These are phyloP conservation scores for Martes martes DNA, from an alignment of 2,113 vertebrate species.

Conservation along the genomic window DNA sequence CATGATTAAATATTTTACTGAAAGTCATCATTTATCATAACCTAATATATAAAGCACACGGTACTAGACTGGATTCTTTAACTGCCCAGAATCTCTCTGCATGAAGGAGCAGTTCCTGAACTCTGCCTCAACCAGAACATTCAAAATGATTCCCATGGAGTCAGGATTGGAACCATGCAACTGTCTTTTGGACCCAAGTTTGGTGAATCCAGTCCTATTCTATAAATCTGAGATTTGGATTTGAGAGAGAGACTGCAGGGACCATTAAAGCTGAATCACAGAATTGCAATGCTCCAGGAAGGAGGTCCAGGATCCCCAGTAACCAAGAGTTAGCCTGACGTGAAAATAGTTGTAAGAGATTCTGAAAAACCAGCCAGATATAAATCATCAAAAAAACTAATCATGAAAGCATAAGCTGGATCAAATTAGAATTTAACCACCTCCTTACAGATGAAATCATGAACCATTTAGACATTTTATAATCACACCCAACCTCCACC, in stretches of 20 bases:
- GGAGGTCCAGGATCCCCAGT: background rate
- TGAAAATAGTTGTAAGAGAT: background rate
- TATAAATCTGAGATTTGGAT: background rate
- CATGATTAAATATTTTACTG: background rate
- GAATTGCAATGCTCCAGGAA: background rate
- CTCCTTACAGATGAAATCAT: background rate
- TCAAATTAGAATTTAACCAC: background rate
- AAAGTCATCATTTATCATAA: background rate
- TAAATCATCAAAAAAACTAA: background rate
- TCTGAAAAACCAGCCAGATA: background rate
- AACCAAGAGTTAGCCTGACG: background rate
- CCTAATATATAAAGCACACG: background rate
- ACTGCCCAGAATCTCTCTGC: background rate
- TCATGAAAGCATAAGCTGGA: background rate
- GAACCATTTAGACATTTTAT: background rate
- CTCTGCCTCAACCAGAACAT: background rate
- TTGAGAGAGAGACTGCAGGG: background rate
- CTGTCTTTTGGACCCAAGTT: background rate
- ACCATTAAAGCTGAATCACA: background rate
- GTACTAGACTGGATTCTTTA: background rate
- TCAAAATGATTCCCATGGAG: background rate
- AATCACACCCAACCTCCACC: background rate
- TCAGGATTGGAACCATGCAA: rapidly evolving
- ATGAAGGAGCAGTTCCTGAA: background rate
- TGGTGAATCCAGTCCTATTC: background rate